Evolutionary conservation across 2,888 invertebrate genomes (phyloP), one percentile per base, ranked within the genome.

Genomic region (Tenthredo amoena): DNA sequence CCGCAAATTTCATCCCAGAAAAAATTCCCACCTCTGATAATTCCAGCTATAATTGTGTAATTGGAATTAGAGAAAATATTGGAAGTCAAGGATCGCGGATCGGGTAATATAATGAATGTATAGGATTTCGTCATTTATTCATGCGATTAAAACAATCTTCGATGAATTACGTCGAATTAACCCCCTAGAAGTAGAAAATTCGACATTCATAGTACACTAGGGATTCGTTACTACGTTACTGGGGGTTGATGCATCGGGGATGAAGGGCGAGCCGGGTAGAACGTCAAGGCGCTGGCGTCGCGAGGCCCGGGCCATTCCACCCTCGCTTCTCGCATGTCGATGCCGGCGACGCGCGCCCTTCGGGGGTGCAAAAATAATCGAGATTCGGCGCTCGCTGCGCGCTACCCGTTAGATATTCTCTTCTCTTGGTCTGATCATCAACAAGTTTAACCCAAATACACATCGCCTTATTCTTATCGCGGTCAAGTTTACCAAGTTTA

Each of bases 281-380:
- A 88, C 88, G 88, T 87, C 86, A 87, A 88, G 90, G 92, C 90
- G 92, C 90, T 90, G 91, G 89, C 89, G 91, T 91, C 91, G 91
- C 90, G 88, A 90, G 91, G 91, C 93, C 93, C 93, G 93, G 93
- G 92, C 91, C 91, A 92, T 92, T 91, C 91, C 91, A 90, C 91
- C 90, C 89, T 91, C 90, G 88, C 88, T 88, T 89, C 90, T 91
- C 90, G 91, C 91, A 92, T 92, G 92, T 91, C 92, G 91, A 91
- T 91, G 92, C 90, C 87, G 90, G 91, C 89, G 90, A 89, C 88
- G 88, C 89, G 91, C 91, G 90, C 90, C 91, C 91, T 91, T 91
- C 91, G 91, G 90, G 92, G 91, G 90, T 91, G 92, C 91, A 89
- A 87, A 89, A 87, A 85, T 87, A 83, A 83, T 83, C 83, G 83